Evolutionary conservation across 2,797 vertebrate species (phyloP), one percentile per base, ranked within the genome.

Genomic region (Stomatorhinus walkeri): DNA sequence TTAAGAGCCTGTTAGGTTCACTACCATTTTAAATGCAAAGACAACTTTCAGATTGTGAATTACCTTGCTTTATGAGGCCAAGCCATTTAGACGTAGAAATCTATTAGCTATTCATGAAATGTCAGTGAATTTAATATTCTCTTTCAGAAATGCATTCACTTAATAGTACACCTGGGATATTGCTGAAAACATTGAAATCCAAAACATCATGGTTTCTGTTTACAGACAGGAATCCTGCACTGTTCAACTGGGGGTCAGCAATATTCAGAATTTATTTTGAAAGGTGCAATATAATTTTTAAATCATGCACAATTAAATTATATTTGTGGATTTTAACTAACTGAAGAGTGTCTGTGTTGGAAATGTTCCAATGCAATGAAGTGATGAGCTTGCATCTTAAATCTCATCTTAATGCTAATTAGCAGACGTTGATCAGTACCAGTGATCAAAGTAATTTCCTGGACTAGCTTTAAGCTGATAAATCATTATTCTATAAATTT

Each of bases 401-500:
- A 68, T 68, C 64, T 32, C 22, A 72, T 43, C 40, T 79, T 79
- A 79, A 46, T 79, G 40, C 16, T 46, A 79, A 46, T 79, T 43
- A 43, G 14, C 40, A 40, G 19, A 46, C 2, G 76, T 43, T 79
- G 76, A 46, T 79, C 36, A 79, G 76, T 79, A 79, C 32, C 72
- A 43, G 8, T 43, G 36, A 79, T 79, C 40, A 79, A 79, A 79
- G 76, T 46, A 40, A 79, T 79, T 79, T 79, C 64, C 28, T 16
- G 28, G 64, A 72, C 64, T 32, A 72, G 64, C 64, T 72, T 72
- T 72, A 72, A 72, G 64, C 64, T 1, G 64, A 79, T 19, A 79
- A 79, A 79, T 43, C 76, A 79, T 79, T 79, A 46, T 79, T 79
- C 46, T 79, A 79, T 79, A 46, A 72, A 72, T 72, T 72, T 72